Base-by-base conservation (phyloP, 2,113 vertebrate species). In the Stigmatopora argus region DNA sequence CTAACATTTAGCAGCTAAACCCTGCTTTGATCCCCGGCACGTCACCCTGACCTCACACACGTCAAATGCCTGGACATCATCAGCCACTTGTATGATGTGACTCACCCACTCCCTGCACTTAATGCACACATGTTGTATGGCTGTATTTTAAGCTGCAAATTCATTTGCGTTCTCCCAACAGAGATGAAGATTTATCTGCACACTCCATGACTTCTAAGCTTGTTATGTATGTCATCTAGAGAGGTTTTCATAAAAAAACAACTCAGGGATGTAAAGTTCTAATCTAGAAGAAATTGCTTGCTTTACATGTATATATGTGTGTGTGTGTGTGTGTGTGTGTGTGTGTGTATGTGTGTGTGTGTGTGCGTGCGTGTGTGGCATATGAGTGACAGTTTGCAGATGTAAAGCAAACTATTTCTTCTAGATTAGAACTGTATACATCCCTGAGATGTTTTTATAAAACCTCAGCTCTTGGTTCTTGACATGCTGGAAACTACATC, bases 181-280 rank as follows among this genome's bases (percentile, higher is more conserved):
- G 18, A 11, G 60, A 64, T 65, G 48, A 52, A 44, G 60, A 5
- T 47, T 71, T 51, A 69, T 58, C 41, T 47, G 66, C 56, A 69
- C 49, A 41, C 58, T 57, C 34, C 21, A 3, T 68, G 70, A 76
- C 81, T 66, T 71, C 78, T 59, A 41, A 38, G 44, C 63, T 12
- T 38, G 59, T 74, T 46, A 77, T 62, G 71, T 46, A 62, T 80
- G 74, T 79, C 78, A 72, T 18, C 69, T 69, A n/a, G n/a, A n/a
- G n/a, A n/a, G n/a, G n/a, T n/a, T n/a, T n/a, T n/a, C n/a, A n/a
- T n/a, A n/a, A n/a, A n/a, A n/a, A n/a, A n/a, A n/a, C n/a, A n/a
- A n/a, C n/a, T n/a, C n/a, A n/a, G n/a, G n/a, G n/a, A n/a, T n/a
- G n/a, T n/a, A n/a, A n/a, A n/a, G n/a, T n/a, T n/a, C n/a, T n/a